phyloP scores from a whole-genome alignment of 2,797 vertebrate genomes.

The Meriones psammophilus region DNA sequence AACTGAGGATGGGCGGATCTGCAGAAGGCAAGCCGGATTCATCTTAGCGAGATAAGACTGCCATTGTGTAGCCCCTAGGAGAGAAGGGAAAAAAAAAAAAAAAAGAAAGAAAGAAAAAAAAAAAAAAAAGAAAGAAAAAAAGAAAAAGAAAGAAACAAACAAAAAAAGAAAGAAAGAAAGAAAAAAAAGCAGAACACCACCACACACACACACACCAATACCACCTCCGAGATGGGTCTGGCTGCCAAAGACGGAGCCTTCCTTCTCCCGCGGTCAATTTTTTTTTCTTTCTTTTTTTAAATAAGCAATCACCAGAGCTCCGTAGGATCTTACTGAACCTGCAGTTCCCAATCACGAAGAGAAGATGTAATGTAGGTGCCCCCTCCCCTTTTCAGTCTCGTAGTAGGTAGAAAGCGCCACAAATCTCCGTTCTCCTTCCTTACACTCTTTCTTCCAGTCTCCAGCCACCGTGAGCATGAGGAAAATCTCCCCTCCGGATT shows the following conservation, averaged over 20 bases:
- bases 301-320: constrained; percentile 89
- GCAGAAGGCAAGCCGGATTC: constrained; percentile 96
- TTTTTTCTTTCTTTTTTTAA: neutral
- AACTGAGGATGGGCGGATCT: constrained; percentile 96
- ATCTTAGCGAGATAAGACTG: constrained; percentile 94
- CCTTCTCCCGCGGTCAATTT: constrained; percentile 86
- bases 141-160: constrained; percentile 81
- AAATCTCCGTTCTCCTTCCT: constrained; percentile 79
- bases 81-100: constrained; percentile 81
- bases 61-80: constrained; percentile 93
- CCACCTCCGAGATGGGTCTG: constrained; percentile 90
- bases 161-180: constrained; percentile 85
- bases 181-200: constrained; percentile 86
- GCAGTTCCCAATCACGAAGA: constrained; percentile 88
- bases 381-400: constrained; percentile 79
- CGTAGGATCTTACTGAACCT: constrained; percentile 88
- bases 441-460: constrained; percentile 85
- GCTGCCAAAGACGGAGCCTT: constrained; percentile 88
- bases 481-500: constrained; percentile 87
- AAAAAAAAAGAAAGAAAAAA: constrained; percentile 77
- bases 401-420: constrained; percentile 78
- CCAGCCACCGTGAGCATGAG: constrained; percentile 91
- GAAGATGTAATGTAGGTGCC: constrained; percentile 82
- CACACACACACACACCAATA: constrained; percentile 86
- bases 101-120: constrained; percentile 75